Evolutionary conservation across 64 coral and sea anemone genomes (phyloP), one percentile per base, ranked within the genome.

Genomic region (Catalaphyllia jardinei): DNA sequence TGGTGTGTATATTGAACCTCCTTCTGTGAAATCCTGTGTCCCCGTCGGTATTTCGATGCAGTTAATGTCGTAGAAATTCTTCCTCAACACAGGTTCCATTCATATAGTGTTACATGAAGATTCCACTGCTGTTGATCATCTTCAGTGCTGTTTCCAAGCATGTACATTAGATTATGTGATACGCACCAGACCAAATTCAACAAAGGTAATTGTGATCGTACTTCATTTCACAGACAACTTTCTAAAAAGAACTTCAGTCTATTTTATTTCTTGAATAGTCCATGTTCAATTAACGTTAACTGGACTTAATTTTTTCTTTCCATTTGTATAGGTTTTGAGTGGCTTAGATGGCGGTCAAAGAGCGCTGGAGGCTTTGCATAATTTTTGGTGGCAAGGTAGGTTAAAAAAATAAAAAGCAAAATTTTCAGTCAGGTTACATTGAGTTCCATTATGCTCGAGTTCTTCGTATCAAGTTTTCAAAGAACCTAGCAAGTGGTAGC

Each of bases 71-170:
- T 7, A 54, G 13, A 16, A 16, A 57, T 15, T 57, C 54, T 57
- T 31, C 4, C 15, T 62, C 31, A 62, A 72, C 5, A 80, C 73
- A 96, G 94, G 94, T 29, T 24, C 71, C 62, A 78, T 90, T 18
- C 76, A 93, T 67, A 87, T 96, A 42, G 94, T 93, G 12, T 78
- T 96, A 29, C 94, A 96, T 80, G 87, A 93, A 54, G 29, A 92
- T 29, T 89, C 91, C 39, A 79, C 54, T 20, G 69, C 83, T 11
- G 15, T 24, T 50, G 91, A 97, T 38, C 88, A 90, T 33, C 89
- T 93, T n/a, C 91, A 93, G 61, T 83, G 95, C 73, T 97, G 91
- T 35, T 93, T 87, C 69, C 95, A 96, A 49, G 92, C 88, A 28
- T 80, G 87, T 10, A 88, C 71, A 52, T 54, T 93, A 50, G 87